A percentile compares a stretch with the other conserved stretches of the same genome.
Evolutionary conservation across 1,140 invertebrate species (phyloP).

Genomic region (Formica exsecta): DNA sequence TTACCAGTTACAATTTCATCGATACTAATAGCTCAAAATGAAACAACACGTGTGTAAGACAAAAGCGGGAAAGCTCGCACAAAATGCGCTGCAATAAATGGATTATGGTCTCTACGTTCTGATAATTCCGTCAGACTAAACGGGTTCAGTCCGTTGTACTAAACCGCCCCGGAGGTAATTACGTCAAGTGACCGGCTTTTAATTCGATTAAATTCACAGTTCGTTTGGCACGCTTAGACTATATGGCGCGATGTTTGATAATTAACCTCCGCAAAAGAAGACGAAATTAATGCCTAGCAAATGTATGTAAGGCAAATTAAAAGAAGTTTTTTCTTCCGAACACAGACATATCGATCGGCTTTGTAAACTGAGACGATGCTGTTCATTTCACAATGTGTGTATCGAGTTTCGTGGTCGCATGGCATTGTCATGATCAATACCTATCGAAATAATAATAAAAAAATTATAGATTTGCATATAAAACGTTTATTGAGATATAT

Average conservation of each 20-base stretch:
- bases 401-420: constrained; percentile 28
- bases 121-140: not conserved
- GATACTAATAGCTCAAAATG: not conserved
- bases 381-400: not conserved
- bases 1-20: not conserved
- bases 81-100: constrained; percentile 1
- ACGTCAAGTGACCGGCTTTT: constrained; percentile 17
- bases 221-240: not conserved
- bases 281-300: not conserved
- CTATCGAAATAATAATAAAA: not conserved
- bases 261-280: not conserved
- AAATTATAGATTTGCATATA: not conserved
- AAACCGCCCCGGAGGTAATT: not conserved
- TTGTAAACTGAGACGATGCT: constrained; percentile 42
- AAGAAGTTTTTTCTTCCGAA: not conserved
- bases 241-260: not conserved
- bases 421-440: not conserved
- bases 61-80: not conserved
- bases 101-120: constrained; percentile 22
- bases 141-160: not conserved
- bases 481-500: not conserved
- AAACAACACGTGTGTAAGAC: not conserved
- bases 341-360: not conserved
- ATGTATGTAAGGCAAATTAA: not conserved
- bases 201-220: constrained; percentile 47